Base-by-base conservation (phyloP, 2,797 vertebrate species). In the Myotis planiceps region DNA sequence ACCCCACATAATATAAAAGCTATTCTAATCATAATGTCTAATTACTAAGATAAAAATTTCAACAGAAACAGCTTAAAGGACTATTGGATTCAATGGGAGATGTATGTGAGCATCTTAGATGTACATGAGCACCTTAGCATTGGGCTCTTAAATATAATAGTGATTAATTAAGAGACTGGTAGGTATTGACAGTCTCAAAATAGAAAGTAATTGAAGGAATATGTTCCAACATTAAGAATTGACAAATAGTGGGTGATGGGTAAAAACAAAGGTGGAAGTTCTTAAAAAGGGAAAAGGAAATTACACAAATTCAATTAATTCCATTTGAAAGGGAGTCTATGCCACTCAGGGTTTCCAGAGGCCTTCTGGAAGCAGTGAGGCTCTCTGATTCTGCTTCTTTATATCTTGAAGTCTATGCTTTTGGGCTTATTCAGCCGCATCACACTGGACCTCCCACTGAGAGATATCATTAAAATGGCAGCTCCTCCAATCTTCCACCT, bases 391-490 rank as follows among this genome's bases (percentile, higher is more conserved):
- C 84, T 21, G 23, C 90, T 96, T 94, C 95, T 97, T 97, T 94
- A 68, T 81, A 92, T 88, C 82, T 83, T 87, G 79, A 95, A 96
- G 94, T 96, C 71, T 4, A 95, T 97, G 96, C 95, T 96, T 96
- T 95, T 93, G 89, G 90, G 92, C 88, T 89, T 95, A 95, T 96
- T 97, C 95, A 95, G 82, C 79, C 83, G 97, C 95, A 97, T 97
- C 97, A 97, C 96, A 97, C 96, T 96, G 93, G 39, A 14, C 96
- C 90, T 91, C 97, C 97, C 92, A 96, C 97, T 94, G 96, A 96
- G 97, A 96, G 88, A 76, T 92, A 95, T 97, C 97, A 92, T 97
- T 97, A 97, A 96, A 96, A 96, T 96, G 92, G 97, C 95, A 96
- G 95, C 63, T 97, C 69, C 92, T 92, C 93, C 96, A 97, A 94